Evolutionary conservation across 37 sponge, comb jelly and placozoan species (phyloP).

Genomic region (Spongia lamella): DNA sequence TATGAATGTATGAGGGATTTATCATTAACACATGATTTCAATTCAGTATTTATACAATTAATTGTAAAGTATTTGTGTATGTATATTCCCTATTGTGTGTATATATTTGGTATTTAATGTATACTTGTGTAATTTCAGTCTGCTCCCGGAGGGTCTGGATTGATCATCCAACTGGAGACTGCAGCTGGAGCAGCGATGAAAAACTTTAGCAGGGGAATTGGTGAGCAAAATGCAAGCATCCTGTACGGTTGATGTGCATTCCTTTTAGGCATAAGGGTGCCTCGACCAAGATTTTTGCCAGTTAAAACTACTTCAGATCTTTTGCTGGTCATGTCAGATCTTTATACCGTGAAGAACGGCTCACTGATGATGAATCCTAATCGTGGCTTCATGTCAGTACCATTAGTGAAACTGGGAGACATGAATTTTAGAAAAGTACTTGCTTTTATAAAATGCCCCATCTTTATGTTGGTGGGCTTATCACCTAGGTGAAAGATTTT

Average conservation of each 20-base stretch:
- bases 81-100: no score
- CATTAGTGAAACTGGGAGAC: conserved; percentile 93
- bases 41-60: no score
- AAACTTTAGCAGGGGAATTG: conserved; percentile 87
- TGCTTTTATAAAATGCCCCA: background rate
- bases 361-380: conserved; percentile 69
- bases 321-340: conserved; percentile 88
- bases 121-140: no score
- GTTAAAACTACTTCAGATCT: conserved; percentile 96
- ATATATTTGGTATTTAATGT: no score
- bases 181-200: conserved; percentile 98
- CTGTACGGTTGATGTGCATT: background rate
- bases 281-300: conserved; percentile 89
- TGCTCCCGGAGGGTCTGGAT: no score
- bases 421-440: conserved; percentile 76
- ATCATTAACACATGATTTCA: no score
- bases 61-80: no score
- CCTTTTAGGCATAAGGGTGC: conserved; percentile 87
- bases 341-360: conserved; percentile 79
- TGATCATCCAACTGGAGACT: conserved; percentile 88
- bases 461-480: background rate
- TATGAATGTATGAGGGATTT: no score
- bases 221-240: conserved; percentile 44
- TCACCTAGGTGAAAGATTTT: conserved; percentile 85
- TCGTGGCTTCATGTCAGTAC: conserved; percentile 74